These are phyloP conservation scores for Geococcyx californianus DNA, from an alignment of 2,113 vertebrate species.

Conservation along the genomic window DNA sequence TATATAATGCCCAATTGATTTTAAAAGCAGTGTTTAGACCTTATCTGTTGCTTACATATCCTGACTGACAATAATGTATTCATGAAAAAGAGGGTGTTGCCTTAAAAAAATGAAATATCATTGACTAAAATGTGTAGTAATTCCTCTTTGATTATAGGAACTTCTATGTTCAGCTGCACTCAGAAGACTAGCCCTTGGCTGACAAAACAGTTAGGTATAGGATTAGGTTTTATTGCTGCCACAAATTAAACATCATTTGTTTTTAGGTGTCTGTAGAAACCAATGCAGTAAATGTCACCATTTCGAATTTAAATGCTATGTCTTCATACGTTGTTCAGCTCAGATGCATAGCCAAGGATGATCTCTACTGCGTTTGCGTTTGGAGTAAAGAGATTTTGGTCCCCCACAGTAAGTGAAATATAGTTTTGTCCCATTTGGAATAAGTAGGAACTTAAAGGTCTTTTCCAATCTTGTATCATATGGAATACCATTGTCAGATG, in stretches of 20 bases:
- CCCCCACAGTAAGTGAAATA: slow-evolving; percentile 62
- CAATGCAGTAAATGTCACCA: neutral
- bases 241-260: neutral
- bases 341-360: slow-evolving; percentile 21
- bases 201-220: neutral
- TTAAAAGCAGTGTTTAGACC: neutral
- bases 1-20: neutral
- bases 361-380: slow-evolving; percentile 25
- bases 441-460: neutral
- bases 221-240: neutral
- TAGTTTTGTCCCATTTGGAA: neutral
- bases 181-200: neutral
- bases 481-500: neutral
- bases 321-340: slow-evolving; percentile 54
- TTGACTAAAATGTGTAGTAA: neutral
- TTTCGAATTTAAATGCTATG: slow-evolving; percentile 19
- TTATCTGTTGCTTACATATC: neutral
- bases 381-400: slow-evolving; percentile 60
- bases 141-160: neutral
- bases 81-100: neutral
- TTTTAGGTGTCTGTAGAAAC: slow-evolving; percentile 45
- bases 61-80: neutral
- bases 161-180: neutral
- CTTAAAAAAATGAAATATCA: neutral
- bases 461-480: neutral